phyloP scores from a whole-genome alignment of 1,140 invertebrate genomes.

The Pectinophora gossypiella region DNA sequence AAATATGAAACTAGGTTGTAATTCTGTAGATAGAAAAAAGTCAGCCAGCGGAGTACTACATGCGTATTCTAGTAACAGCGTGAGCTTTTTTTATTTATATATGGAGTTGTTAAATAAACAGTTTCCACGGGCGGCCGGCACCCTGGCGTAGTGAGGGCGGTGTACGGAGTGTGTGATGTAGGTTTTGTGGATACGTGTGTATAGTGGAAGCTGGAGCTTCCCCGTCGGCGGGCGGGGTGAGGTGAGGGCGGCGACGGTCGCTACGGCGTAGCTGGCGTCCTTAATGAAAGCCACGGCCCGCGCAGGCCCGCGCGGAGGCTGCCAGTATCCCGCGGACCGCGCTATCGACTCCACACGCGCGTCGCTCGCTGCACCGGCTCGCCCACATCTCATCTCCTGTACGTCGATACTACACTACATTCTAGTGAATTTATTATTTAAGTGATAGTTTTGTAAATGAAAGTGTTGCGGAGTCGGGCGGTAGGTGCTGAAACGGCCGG shows the following conservation, averaged over 20 bases:
- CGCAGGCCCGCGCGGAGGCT: conserved; percentile 67
- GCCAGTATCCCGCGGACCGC: conserved; percentile 66
- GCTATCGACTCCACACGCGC: conserved; percentile 51
- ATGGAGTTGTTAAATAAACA: too few relatives aligned
- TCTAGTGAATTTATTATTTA: conserved; percentile 26
- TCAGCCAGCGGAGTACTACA: too few relatives aligned
- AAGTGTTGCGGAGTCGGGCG: conserved; percentile 26
- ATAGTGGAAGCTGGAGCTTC: conserved; percentile 34
- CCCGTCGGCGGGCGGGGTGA: conserved; percentile 9
- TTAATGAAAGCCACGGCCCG: conserved; percentile 58
- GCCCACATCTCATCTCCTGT: conserved; percentile 18
- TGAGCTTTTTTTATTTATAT: too few relatives aligned
- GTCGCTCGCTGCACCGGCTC: conserved; percentile 23
- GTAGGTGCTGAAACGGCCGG: conserved; percentile 30
- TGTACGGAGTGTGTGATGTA: neutral
- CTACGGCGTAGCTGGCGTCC: conserved; percentile 41
- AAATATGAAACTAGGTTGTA: too few relatives aligned
- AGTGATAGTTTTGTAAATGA: conserved; percentile 49
- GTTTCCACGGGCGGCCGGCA: too few relatives aligned
- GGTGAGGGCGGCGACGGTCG: conserved; percentile 23
- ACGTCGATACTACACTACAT: conserved; percentile 20
- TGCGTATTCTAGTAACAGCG: too few relatives aligned
- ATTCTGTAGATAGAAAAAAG: too few relatives aligned
- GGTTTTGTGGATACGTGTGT: neutral
- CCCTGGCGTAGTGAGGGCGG: neutral